Conservation (phyloP, 2,888 invertebrate genomes). For the Scrobipalpa costella region DNA sequence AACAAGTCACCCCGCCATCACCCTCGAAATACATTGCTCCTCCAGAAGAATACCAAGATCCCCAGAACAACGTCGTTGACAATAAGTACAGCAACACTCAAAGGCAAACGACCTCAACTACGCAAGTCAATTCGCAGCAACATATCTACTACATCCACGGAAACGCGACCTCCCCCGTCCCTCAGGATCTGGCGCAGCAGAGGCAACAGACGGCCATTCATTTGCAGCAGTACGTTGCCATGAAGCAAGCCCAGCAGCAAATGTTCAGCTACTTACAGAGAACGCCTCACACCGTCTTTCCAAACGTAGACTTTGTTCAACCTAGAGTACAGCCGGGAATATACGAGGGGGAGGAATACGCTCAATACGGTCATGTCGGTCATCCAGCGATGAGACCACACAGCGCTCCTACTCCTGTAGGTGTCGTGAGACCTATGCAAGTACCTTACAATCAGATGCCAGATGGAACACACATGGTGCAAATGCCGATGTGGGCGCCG, state of each 20-base stretch:
- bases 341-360: constrained; percentile 65
- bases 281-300: constrained; percentile 71
- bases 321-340: constrained; percentile 59
- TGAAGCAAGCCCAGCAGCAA: constrained; percentile 79
- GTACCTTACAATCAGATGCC: constrained; percentile 56
- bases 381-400: constrained; percentile 66
- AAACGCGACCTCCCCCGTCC: constrained; percentile 54
- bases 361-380: constrained; percentile 63
- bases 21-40: constrained; percentile 74
- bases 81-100: constrained; percentile 49
- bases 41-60: constrained; percentile 76
- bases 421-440: constrained; percentile 63
- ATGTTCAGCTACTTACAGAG: constrained; percentile 73
- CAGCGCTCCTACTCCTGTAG: constrained; percentile 67
- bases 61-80: constrained; percentile 62
- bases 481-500: constrained; percentile 72
- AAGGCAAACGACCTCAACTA: constrained; percentile 49
- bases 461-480: constrained; percentile 66
- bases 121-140: constrained; percentile 56
- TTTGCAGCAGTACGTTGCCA: constrained; percentile 76
- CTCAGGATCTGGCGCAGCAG: constrained; percentile 68
- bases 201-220: constrained; percentile 76
- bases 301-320: constrained; percentile 62
- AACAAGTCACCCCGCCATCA: constrained; percentile 72
- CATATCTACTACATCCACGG: constrained; percentile 75